Conservation (phyloP, 2,888 invertebrate genomes). For the Cryptocheilus praepositus region DNA sequence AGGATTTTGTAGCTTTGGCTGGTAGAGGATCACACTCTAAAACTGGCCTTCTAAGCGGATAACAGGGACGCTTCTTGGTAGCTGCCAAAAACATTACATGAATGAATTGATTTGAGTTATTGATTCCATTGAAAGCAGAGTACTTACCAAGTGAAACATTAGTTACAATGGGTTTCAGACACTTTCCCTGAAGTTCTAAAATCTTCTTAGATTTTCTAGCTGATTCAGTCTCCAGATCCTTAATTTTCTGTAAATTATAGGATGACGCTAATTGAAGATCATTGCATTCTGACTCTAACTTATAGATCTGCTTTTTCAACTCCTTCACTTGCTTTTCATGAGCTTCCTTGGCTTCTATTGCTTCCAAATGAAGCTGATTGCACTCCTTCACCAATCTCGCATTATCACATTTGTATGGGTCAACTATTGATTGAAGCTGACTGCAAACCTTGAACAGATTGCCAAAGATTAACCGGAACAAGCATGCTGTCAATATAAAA, state of each 20-base stretch:
- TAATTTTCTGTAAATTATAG: conserved; percentile 78
- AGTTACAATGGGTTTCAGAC: conserved; percentile 69
- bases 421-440: conserved; percentile 82
- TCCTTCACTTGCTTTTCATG: conserved; percentile 78
- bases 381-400: conserved; percentile 85
- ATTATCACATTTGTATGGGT: conserved; percentile 89
- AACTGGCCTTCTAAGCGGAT: conserved; percentile 66
- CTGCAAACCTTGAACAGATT: conserved; percentile 79
- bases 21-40: conserved; percentile 67
- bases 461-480: neutral
- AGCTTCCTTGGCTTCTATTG: conserved; percentile 81
- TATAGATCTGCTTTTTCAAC: conserved; percentile 75
- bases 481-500: neutral
- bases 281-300: conserved; percentile 78
- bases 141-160: conserved; percentile 64
- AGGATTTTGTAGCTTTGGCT: conserved; percentile 40
- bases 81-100: conserved; percentile 44
- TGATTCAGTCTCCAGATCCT: conserved; percentile 80
- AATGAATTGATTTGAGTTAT: neutral
- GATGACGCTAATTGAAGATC: conserved; percentile 79
- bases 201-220: conserved; percentile 77
- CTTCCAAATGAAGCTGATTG: conserved; percentile 83
- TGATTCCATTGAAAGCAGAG: conserved; percentile 10
- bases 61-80: conserved; percentile 64
- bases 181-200: conserved; percentile 75